phyloP scores from a whole-genome alignment of 2,113 vertebrate species.

The Piprites chloris region DNA sequence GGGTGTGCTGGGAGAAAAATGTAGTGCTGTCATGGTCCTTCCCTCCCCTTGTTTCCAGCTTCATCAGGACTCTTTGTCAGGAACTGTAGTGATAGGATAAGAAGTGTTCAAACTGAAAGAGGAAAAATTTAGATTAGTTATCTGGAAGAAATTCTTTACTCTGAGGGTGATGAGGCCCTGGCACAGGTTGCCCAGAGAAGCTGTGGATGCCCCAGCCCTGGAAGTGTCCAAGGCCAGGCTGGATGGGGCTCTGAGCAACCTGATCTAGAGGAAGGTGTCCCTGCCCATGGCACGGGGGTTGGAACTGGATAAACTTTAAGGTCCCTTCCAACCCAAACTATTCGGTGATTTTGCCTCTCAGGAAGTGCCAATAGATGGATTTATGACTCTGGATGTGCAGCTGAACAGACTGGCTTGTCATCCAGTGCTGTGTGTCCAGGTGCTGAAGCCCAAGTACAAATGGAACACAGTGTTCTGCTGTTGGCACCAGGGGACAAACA shows the following conservation, averaged over 20 bases:
- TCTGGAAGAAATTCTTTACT: background rate
- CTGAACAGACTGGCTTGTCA: background rate
- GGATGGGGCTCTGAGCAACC: accelerated
- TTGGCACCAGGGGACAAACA: background rate
- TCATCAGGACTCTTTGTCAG: background rate
- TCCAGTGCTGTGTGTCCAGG: background rate
- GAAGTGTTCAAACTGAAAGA: background rate
- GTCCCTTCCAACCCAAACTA: background rate
- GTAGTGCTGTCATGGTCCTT: background rate
- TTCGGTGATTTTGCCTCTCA: accelerated
- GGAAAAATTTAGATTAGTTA: background rate
- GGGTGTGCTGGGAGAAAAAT: accelerated
- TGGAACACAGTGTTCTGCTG: background rate
- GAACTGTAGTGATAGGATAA: background rate
- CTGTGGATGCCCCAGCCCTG: background rate
- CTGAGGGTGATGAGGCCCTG: background rate
- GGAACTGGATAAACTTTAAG: background rate
- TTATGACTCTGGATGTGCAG: no score
- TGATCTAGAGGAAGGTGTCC: background rate
- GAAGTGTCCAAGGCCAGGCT: background rate
- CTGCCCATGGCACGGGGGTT: background rate
- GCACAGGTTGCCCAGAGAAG: background rate
- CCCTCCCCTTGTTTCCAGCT: background rate
- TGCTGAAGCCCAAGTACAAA: background rate
- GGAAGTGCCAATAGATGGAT: background rate